Percentiles rank a stretch among this genome's conserved stretches.
Evolutionary conservation across 2,888 invertebrate genomes (phyloP).

Genomic region (Horisme vitalbata): DNA sequence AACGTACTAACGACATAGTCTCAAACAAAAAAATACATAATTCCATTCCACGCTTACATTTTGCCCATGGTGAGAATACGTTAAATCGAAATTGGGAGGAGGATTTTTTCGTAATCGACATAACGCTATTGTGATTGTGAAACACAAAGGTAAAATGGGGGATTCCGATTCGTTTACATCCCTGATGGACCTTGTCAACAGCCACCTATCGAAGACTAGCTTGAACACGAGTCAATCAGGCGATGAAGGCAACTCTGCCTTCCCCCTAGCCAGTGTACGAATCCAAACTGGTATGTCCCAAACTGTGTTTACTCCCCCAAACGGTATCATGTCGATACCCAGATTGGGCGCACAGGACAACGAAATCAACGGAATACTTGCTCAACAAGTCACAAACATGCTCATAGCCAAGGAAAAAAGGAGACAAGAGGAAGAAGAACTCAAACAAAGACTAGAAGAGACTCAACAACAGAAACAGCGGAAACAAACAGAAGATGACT

Average conservation of each 20-base stretch:
- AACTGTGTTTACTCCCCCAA: constrained; percentile 36
- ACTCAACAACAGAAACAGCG: constrained; percentile 44
- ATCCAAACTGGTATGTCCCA: constrained; percentile 20
- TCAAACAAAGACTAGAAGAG: constrained; percentile 44
- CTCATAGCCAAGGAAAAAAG: constrained; percentile 62
- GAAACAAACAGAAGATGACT: constrained; percentile 44
- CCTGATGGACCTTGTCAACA: constrained; percentile 63
- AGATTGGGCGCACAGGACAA: constrained; percentile 46
- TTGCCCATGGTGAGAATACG: too few relatives aligned
- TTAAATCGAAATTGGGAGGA: too few relatives aligned
- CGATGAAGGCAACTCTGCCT: constrained; percentile 27
- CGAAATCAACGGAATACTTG: constrained; percentile 53
- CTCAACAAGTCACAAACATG: constrained; percentile 68
- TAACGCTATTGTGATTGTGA: too few relatives aligned
- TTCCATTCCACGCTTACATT: too few relatives aligned
- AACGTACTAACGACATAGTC: too few relatives aligned
- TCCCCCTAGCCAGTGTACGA: constrained; percentile 33
- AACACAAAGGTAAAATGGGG: constrained; percentile 44
- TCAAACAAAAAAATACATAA: too few relatives aligned
- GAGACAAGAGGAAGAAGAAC: constrained; percentile 50
- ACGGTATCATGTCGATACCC: constrained; percentile 52
- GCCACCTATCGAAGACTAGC: constrained; percentile 65
- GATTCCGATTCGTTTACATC: constrained; percentile 65
- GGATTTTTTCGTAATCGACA: too few relatives aligned
- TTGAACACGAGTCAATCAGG: constrained; percentile 43